Evolutionary conservation across 2,888 invertebrate genomes (phyloP).

Genomic region (Dione vanillae): DNA sequence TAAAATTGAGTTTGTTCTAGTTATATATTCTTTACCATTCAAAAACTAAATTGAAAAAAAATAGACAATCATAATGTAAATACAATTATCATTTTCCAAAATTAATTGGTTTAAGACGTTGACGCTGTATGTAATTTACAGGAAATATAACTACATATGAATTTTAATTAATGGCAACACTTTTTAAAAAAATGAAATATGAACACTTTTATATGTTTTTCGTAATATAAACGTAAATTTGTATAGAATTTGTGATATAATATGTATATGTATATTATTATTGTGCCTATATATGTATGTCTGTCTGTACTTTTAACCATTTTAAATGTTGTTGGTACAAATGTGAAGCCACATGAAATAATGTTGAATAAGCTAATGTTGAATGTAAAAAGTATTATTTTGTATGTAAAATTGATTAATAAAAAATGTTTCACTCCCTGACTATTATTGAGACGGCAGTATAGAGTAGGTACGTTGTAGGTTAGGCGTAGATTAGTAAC

Average conservation of each 20-base stretch:
- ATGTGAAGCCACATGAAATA: slow-evolving; percentile 36
- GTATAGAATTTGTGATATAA: slow-evolving; percentile 5
- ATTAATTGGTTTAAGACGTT: not conserved
- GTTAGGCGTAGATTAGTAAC: not conserved
- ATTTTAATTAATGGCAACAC: not conserved
- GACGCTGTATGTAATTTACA: too few relatives aligned
- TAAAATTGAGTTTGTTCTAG: not conserved
- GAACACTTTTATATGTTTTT: not conserved
- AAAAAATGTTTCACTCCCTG: slow-evolving; percentile 53
- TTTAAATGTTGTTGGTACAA: slow-evolving; percentile 61
- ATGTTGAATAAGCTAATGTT: slow-evolving; percentile 64
- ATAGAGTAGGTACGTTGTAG: not conserved
- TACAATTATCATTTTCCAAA: not conserved
- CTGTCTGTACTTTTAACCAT: slow-evolving; percentile 30
- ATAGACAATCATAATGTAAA: not conserved
- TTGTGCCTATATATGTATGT: not conserved
- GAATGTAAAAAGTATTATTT: slow-evolving; percentile 76
- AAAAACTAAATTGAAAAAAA: not conserved
- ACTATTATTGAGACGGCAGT: slow-evolving; percentile 17
- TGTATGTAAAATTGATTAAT: slow-evolving; percentile 68
- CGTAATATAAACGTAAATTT: slow-evolving; percentile 4
- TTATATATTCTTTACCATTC: not conserved
- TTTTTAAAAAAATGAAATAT: not conserved
- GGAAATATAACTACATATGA: not conserved
- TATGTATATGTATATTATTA: slow-evolving; percentile 6